A percentile compares a stretch with the other conserved stretches of the same genome.
These are phyloP conservation scores for Catocala nupta DNA, from an alignment of 2,888 invertebrate genomes.

Conservation along the genomic window DNA sequence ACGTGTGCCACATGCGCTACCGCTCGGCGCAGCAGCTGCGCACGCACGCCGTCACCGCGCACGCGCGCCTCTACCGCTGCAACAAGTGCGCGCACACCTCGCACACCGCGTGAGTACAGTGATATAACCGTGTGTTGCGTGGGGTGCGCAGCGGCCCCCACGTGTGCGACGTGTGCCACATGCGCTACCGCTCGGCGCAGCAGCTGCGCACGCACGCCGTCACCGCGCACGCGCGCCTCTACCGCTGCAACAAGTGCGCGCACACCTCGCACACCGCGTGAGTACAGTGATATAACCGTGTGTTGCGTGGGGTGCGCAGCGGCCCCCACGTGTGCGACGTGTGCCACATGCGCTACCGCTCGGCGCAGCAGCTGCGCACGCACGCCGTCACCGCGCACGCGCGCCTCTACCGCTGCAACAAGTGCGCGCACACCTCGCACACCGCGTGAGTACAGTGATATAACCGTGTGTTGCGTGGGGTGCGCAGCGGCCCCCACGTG, in stretches of 20 bases:
- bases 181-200: constrained; percentile 63
- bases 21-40: constrained; percentile 55
- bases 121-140: too few relatives aligned
- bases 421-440: constrained; percentile 64
- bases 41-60: constrained; percentile 64
- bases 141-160: constrained; percentile 65
- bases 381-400: constrained; percentile 65
- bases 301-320: constrained; percentile 56
- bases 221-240: constrained; percentile 66
- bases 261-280: constrained; percentile 71
- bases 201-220: constrained; percentile 63
- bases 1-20: constrained; percentile 70
- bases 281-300: too few relatives aligned
- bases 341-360: constrained; percentile 68
- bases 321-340: constrained; percentile 66
- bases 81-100: constrained; percentile 61
- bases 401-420: constrained; percentile 63
- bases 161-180: constrained; percentile 66
- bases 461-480: constrained; percentile 3
- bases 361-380: constrained; percentile 58
- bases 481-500: constrained; percentile 66
- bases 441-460: too few relatives aligned
- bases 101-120: too few relatives aligned
- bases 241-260: constrained; percentile 63
- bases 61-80: constrained; percentile 66